Percentiles rank a stretch among this genome's conserved stretches.
These are phyloP conservation scores for Polia nebulosa DNA, from an alignment of 2,888 invertebrate genomes.

Conservation along the genomic window DNA sequence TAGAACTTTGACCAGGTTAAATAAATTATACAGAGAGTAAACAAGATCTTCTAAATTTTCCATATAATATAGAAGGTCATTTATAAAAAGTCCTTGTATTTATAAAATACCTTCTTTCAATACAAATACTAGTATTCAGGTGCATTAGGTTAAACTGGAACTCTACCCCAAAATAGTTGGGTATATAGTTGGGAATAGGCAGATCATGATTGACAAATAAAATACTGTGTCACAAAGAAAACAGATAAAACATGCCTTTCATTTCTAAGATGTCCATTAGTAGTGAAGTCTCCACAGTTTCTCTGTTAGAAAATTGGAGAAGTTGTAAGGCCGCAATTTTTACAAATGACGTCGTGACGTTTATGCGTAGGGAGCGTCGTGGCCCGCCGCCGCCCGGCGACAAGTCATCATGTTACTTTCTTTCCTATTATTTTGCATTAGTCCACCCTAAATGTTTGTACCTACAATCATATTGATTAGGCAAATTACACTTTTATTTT, in stretches of 20 bases:
- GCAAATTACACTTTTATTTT: constrained; percentile 68
- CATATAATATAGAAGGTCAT: not conserved
- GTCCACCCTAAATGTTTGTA: constrained; percentile 81
- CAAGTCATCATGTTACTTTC: constrained; percentile 90
- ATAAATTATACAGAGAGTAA: constrained; percentile 8
- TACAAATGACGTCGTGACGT: constrained; percentile 91
- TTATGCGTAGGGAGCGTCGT: constrained; percentile 87
- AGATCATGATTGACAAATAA: too few species aligned
- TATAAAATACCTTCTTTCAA: too few species aligned
- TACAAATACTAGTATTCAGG: too few species aligned
- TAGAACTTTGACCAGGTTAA: too few species aligned
- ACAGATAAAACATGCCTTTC: too few species aligned
- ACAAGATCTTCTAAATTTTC: not conserved
- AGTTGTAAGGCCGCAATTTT: constrained; percentile 90
- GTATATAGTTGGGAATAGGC: too few species aligned
- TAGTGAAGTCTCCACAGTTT: constrained; percentile 69
- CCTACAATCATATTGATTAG: constrained; percentile 76
- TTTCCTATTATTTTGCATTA: constrained; percentile 87
- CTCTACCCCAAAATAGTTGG: too few species aligned
- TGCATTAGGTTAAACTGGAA: too few species aligned
- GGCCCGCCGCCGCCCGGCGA: constrained; percentile 79
- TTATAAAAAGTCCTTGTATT: too few species aligned
- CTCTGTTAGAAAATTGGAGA: constrained; percentile 85
- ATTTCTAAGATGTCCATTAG: too few species aligned
- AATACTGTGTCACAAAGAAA: too few species aligned